A percentile compares a stretch with the other conserved stretches of the same genome.
phyloP scores from a whole-genome alignment of 1,140 invertebrate species.

The Chionoecetes opilio region DNA sequence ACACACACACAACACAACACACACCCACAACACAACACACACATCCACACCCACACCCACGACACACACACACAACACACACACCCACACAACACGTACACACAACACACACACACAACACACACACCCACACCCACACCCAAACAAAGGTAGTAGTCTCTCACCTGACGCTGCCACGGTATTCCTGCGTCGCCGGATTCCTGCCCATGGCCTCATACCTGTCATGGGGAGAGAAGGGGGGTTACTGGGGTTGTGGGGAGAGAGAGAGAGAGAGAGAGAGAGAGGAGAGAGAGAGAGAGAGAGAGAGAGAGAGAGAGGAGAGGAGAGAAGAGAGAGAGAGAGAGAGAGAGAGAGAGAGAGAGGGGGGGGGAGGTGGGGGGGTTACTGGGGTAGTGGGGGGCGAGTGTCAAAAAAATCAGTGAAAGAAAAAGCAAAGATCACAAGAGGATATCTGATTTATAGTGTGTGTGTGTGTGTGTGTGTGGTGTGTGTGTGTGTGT shows the following conservation, averaged over 20 bases:
- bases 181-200: constrained; percentile 25
- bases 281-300: too few species aligned
- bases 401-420: too few species aligned
- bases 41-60: not conserved
- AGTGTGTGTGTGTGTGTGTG: too few species aligned
- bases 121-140: too few species aligned
- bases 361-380: not conserved
- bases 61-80: constrained; percentile 12
- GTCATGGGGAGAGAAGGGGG: not conserved
- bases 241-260: not conserved
- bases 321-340: not conserved
- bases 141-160: not conserved
- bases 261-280: too few species aligned
- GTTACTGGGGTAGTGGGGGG: too few species aligned
- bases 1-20: not conserved
- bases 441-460: too few species aligned
- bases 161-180: constrained; percentile 8
- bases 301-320: too few species aligned
- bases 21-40: not conserved
- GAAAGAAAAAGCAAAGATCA: too few species aligned
- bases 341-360: not conserved
- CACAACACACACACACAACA: not conserved
- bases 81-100: constrained; percentile 7
- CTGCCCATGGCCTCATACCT: constrained; percentile 12
- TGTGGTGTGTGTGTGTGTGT: too few species aligned